Percentiles rank a stretch among this genome's conserved stretches.
These are phyloP conservation scores for Ataeniobius toweri DNA, from an alignment of 2,797 vertebrate genomes.

Conservation along the genomic window DNA sequence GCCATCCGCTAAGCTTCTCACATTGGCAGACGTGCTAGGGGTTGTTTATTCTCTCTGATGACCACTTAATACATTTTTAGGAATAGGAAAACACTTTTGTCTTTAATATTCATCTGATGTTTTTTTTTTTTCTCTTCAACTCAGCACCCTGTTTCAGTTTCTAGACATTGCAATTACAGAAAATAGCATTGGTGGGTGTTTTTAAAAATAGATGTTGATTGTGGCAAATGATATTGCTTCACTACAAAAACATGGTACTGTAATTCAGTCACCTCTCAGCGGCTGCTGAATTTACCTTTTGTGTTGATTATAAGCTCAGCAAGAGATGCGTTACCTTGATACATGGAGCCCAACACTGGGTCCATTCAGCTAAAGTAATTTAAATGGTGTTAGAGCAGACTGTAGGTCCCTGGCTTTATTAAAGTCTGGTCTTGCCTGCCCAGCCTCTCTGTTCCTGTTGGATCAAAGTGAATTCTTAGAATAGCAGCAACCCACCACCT, in stretches of 20 bases:
- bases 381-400: constrained; percentile 48
- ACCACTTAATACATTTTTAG: background rate
- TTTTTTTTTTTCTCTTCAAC: background rate
- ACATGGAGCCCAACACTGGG: constrained; percentile 40
- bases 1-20: background rate
- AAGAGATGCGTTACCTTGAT: constrained; percentile 31
- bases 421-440: constrained; percentile 41
- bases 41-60: background rate
- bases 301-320: constrained; percentile 55
- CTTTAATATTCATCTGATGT: background rate
- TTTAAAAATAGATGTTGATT: constrained; percentile 12
- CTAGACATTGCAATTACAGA: background rate
- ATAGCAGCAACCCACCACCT: constrained; percentile 37
- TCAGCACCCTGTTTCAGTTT: background rate
- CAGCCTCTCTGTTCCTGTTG: constrained; percentile 32
- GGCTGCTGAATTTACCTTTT: constrained; percentile 51
- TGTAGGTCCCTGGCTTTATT: constrained; percentile 52
- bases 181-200: background rate
- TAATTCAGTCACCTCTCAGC: constrained; percentile 37
- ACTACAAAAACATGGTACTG: constrained; percentile 24
- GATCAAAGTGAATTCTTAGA: constrained; percentile 51
- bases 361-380: constrained; percentile 49
- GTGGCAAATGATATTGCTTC: constrained; percentile 21
- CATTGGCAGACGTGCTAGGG: background rate
- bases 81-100: background rate